Evolutionary conservation across 2,113 vertebrate species (phyloP).

Genomic region (Mesitornis unicolor): DNA sequence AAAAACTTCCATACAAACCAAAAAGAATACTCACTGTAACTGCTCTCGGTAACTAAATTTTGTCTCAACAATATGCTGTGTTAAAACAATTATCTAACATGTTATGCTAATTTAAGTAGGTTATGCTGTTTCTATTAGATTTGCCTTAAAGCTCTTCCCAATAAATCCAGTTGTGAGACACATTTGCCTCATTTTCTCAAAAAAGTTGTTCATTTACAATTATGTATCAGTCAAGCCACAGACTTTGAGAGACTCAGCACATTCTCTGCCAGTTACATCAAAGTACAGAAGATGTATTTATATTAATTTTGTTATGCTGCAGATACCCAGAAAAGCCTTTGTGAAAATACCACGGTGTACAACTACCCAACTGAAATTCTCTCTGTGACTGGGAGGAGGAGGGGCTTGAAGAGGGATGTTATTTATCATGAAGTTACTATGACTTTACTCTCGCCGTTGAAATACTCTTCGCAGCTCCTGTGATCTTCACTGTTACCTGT

Average conservation of each 20-base stretch:
- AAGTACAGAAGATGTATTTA: background rate
- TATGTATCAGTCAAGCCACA: background rate
- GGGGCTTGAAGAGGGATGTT: background rate
- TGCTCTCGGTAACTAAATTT: background rate
- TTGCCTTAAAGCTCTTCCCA: background rate
- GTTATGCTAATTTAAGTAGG: background rate
- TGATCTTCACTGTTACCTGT: background rate
- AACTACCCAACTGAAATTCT: background rate
- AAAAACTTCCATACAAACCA: background rate
- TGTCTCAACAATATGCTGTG: background rate
- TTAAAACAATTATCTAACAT: background rate
- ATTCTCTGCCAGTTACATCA: background rate
- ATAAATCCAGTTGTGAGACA: background rate
- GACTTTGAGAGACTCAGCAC: background rate
- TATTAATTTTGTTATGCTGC: background rate
- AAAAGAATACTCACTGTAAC: background rate
- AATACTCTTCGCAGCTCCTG: background rate
- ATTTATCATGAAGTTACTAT: background rate
- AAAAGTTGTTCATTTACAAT: background rate
- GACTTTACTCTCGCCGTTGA: background rate
- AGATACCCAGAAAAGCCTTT: background rate
- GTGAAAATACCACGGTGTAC: background rate
- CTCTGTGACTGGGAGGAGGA: background rate
- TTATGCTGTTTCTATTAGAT: background rate
- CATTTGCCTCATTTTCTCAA: background rate